Evolutionary conservation across 1,140 invertebrate species (phyloP).

Genomic region (Chironomus tepperi): DNA sequence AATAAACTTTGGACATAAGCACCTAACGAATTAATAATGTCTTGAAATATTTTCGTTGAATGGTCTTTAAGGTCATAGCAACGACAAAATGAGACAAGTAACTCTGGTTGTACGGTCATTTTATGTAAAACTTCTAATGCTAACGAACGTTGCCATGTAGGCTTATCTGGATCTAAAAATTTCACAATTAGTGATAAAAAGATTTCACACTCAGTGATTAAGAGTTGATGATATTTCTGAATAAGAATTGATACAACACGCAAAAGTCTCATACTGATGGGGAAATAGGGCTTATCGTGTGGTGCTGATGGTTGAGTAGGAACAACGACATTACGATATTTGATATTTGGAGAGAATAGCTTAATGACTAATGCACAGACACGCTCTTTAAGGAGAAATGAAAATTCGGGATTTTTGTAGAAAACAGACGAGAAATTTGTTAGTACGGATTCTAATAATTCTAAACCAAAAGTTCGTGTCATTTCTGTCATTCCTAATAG

Average conservation of each 20-base stretch:
- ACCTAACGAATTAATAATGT: slow-evolving; percentile 91
- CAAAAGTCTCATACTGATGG: slow-evolving; percentile 89
- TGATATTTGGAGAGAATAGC: slow-evolving; percentile 93
- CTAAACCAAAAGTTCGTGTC: slow-evolving; percentile 92
- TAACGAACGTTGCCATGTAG: slow-evolving; percentile 87
- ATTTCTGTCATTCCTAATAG: slow-evolving; percentile 92
- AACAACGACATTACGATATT: slow-evolving; percentile 60
- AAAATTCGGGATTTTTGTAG: slow-evolving; percentile 90
- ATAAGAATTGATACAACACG: slow-evolving; percentile 88
- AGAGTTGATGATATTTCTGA: slow-evolving; percentile 83
- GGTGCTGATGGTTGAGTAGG: slow-evolving; percentile 50
- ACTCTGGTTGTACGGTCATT: slow-evolving; percentile 76
- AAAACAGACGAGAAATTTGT: slow-evolving; percentile 87
- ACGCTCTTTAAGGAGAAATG: slow-evolving; percentile 88
- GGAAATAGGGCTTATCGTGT: slow-evolving; percentile 90
- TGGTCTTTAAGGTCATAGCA: slow-evolving; percentile 91
- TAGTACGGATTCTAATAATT: slow-evolving; percentile 87
- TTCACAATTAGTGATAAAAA: slow-evolving; percentile 95
- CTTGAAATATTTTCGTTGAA: slow-evolving; percentile 87
- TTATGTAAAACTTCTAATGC: slow-evolving; percentile 94
- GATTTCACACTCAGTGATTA: slow-evolving; percentile 97
- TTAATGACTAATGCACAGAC: slow-evolving; percentile 97
- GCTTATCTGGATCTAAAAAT: slow-evolving; percentile 94
- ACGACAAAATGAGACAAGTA: slow-evolving; percentile 85
- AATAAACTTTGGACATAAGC: slow-evolving; percentile 93